Evolutionary conservation across 2,113 vertebrate genomes (phyloP).

Genomic region (Pseudolaguvia tuberculata): DNA sequence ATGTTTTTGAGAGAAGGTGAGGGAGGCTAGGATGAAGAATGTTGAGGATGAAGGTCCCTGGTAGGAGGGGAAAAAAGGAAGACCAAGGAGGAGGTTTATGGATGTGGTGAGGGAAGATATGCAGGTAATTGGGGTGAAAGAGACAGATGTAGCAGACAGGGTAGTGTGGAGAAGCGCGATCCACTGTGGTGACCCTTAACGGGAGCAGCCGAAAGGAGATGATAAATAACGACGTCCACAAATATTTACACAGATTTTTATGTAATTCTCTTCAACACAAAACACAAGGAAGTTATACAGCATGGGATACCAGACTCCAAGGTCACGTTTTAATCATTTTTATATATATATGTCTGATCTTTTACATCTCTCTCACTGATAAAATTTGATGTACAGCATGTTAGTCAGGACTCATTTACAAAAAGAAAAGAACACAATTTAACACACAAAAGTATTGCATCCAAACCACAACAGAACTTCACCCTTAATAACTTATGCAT

Average conservation of each 20-base stretch:
- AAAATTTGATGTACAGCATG: conserved; percentile 42
- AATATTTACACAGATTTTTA: conserved; percentile 9
- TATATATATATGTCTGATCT: conserved; percentile 29
- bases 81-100: no score
- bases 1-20: no score
- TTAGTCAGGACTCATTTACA: conserved; percentile 43
- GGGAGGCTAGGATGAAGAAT: no score
- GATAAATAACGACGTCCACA: background rate
- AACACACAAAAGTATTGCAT: conserved; percentile 17
- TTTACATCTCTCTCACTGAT: conserved; percentile 32
- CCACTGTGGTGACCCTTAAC: no score
- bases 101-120: no score
- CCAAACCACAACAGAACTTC: background rate
- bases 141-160: no score
- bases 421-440: conserved; percentile 29
- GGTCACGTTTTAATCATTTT: conserved; percentile 22
- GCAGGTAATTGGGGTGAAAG: no score
- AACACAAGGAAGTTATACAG: conserved; percentile 42
- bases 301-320: conserved; percentile 18
- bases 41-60: no score
- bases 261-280: conserved; percentile 33
- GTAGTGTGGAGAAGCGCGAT: no score
- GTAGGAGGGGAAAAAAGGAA: no score
- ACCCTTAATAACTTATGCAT: background rate
- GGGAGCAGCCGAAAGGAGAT: no score